Base-by-base conservation (phyloP, 2,888 invertebrate genomes). In the Chaitophorus viminalis region DNA sequence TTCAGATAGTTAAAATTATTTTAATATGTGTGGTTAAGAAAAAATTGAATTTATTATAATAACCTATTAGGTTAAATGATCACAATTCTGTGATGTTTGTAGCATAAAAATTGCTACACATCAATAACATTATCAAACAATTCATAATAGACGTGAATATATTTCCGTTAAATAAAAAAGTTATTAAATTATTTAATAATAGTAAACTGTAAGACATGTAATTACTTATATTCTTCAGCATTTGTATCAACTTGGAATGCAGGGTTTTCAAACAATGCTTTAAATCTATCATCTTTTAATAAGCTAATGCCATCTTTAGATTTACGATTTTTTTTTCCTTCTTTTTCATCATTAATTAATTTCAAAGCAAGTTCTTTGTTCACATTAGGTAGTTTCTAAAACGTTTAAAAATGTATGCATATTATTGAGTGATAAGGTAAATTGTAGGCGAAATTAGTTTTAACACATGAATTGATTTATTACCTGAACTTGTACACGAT, bases 221-320 rank as follows among this genome's bases (percentile, higher is more conserved):
- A 21, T 84, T 90, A 91, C 90, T 95, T 93, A 91, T 94, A 99
- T 91, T 98, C 98, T 90, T 97, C 96, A 81, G 96, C 94, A 91
- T 94, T 94, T 90, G 94, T 95, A 91, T 98, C 96, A 88, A 99
- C 95, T 92, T 98, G 95, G 92, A 96, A 99, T 91, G 98, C 97
- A 21, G 97, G 95, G 92, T 99, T 96, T 90, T 94, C 94, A 92
- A 99, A 99, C 91, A 99, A 92, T 2, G 94, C 95, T 91, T 96
- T 95, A 92, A 99, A 99, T 90, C 99, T 94, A 89, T 95, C 93
- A 91, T 99, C 99, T 90, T 95, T 93, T 88, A 99, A 93, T 25
- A 99, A 92, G 91, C 93, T 94, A 1, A 93, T 91, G 1, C 93
- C 91, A 46, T 91, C 90, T 82, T 91, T 91, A 89, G 93, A 93